phyloP scores from a whole-genome alignment of 2,797 vertebrate species.

The Glossophaga mutica region DNA sequence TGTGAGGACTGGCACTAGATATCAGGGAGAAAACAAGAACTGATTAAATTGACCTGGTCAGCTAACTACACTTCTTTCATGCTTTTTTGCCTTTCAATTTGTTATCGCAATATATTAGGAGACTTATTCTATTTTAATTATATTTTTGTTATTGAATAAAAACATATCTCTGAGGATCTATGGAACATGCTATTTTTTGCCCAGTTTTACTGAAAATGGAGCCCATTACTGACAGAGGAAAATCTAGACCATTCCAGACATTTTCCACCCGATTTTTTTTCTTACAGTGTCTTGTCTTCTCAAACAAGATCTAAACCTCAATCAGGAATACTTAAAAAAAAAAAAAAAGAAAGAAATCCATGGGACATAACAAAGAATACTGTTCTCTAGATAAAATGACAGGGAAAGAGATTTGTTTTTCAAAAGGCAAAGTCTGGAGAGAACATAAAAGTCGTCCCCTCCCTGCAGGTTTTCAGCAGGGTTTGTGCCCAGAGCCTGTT shows the following conservation, averaged over 20 bases:
- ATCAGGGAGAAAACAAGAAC: neutral
- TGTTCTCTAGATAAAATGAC: conserved; percentile 14
- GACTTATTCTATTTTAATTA: neutral
- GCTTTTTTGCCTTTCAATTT: neutral
- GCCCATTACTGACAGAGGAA: neutral
- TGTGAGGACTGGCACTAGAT: neutral
- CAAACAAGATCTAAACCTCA: conserved; percentile 17
- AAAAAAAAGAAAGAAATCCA: neutral
- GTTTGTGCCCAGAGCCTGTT: conserved; percentile 43
- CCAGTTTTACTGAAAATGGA: neutral
- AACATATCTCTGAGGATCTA: neutral
- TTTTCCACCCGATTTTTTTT: neutral
- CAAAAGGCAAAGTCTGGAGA: neutral
- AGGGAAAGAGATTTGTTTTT: conserved; percentile 34
- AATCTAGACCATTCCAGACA: neutral
- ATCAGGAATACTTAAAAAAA: neutral
- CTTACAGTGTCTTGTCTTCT: neutral
- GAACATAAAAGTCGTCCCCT: neutral
- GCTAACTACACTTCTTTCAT: neutral
- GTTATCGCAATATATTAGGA: neutral
- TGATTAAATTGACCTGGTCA: neutral
- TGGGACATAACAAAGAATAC: conserved; percentile 16
- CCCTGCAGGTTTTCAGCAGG: neutral
- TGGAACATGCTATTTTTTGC: neutral
- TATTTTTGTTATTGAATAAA: neutral